Conservation (phyloP, 2,888 invertebrate species). For the Hypomecis atomaria region DNA sequence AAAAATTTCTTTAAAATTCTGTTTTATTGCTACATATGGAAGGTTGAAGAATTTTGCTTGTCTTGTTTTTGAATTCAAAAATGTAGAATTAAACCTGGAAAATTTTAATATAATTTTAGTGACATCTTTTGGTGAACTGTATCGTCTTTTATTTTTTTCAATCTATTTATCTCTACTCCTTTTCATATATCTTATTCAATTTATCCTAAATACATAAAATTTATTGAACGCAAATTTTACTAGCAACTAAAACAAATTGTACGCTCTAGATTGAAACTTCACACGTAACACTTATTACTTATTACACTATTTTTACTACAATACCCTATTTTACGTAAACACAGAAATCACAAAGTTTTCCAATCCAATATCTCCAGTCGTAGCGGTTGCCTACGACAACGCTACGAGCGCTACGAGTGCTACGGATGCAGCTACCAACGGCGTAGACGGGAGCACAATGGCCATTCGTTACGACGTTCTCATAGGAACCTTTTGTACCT, state of each 20-base stretch:
- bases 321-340: background rate
- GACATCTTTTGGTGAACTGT: background rate
- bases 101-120: background rate
- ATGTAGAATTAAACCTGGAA: background rate
- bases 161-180: too few relatives aligned
- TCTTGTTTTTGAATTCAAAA: background rate
- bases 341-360: slow-evolving; percentile 13
- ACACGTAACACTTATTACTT: too few relatives aligned
- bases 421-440: slow-evolving; percentile 28
- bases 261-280: too few relatives aligned
- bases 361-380: slow-evolving; percentile 15
- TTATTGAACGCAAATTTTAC: too few relatives aligned
- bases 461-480: slow-evolving; percentile 35
- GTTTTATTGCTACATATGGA: background rate
- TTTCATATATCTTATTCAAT: too few relatives aligned
- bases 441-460: slow-evolving; percentile 45
- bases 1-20: slow-evolving; percentile 5
- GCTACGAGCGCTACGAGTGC: slow-evolving; percentile 26
- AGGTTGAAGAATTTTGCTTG: background rate
- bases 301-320: too few relatives aligned
- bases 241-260: too few relatives aligned
- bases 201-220: too few relatives aligned
- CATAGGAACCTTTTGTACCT: slow-evolving; percentile 36
- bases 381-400: slow-evolving; percentile 27
- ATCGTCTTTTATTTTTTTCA: too few relatives aligned